phyloP scores from a whole-genome alignment of 2,797 vertebrate species.

The Falco rusticolus region DNA sequence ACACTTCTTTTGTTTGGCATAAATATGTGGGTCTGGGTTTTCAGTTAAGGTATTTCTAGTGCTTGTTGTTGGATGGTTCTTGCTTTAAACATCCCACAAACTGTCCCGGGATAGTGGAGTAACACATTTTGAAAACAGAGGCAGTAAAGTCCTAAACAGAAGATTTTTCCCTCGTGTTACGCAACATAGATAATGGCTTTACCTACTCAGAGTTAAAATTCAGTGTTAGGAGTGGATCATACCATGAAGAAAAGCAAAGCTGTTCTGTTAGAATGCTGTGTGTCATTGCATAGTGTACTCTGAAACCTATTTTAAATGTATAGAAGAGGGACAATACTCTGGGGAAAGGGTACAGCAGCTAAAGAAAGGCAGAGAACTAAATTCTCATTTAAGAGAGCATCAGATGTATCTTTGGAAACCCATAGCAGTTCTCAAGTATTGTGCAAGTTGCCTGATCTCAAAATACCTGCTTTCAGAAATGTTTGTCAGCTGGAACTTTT shows the following conservation, averaged over 20 bases:
- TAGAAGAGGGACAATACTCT: rapidly evolving
- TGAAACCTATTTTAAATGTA: not conserved
- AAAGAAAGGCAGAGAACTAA: not conserved
- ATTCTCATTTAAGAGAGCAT: not conserved
- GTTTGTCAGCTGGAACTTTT: not conserved
- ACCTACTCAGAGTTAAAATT: not conserved
- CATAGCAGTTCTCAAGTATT: not conserved
- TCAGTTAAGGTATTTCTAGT: not conserved
- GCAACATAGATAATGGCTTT: not conserved
- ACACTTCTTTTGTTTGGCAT: not conserved
- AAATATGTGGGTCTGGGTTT: not conserved
- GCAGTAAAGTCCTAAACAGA: not conserved
- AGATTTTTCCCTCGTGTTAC: not conserved
- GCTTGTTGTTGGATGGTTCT: not conserved
- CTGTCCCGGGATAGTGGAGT: not conserved
- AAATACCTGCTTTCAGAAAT: not conserved
- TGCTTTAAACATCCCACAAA: not conserved
- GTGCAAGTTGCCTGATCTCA: not conserved
- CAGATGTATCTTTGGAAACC: not conserved
- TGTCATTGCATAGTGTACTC: not conserved
- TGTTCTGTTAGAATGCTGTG: not conserved
- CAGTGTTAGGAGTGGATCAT: not conserved
- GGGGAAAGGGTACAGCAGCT: not conserved
- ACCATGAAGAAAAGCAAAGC: not conserved
- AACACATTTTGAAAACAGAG: not conserved